Base-by-base conservation (phyloP, 2,888 invertebrate species). In the Drosophila testacea region DNA sequence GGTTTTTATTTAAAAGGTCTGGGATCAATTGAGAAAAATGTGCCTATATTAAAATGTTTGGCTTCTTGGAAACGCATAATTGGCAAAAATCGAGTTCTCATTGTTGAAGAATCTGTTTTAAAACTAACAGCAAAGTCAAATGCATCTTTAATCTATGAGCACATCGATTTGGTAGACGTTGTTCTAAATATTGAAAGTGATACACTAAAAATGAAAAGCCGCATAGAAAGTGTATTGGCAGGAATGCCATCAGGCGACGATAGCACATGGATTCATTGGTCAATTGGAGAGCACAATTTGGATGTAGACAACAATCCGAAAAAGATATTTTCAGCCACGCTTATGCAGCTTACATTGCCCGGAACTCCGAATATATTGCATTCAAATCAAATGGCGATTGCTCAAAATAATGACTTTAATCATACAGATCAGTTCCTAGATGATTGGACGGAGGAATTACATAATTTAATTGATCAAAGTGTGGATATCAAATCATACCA, bases 1-100 rank as follows among this genome's bases (percentile, higher is more conserved):
- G 98, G 98, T 0, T 97, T 98, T 92, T 97, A 97, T 90, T 93
- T 98, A 6, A 97, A 97, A 91, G 96, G 96, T 9, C 91, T 97
- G 27, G 96, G 96, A 86, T 92, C 94, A 68, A 94, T 95, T 85
- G 93, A 94, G 42, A 95, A 96, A 81, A 90, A 92, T 0, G 92
- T 93, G 0, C 65, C 62, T 11, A 28, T 77, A 2, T 9, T 50
- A 6, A 92, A 93, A 52, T 94, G 94, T 41, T 89, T 97, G 22
- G 94, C 94, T 65, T 92, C 94, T 60, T 97, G 96, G 96, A 96
- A 96, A 89, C 93, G 93, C 71, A 92, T 95, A 9, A 90, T 96
- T 28, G 96, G 95, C 0, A 89, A 90, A 13, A 93, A 94, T 44
- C 94, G 94, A 89, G 94, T 95, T 59, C 91, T 97, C 6, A 96